Evolutionary conservation across 2,113 vertebrate species (phyloP).

Genomic region (Sula dactylatra): DNA sequence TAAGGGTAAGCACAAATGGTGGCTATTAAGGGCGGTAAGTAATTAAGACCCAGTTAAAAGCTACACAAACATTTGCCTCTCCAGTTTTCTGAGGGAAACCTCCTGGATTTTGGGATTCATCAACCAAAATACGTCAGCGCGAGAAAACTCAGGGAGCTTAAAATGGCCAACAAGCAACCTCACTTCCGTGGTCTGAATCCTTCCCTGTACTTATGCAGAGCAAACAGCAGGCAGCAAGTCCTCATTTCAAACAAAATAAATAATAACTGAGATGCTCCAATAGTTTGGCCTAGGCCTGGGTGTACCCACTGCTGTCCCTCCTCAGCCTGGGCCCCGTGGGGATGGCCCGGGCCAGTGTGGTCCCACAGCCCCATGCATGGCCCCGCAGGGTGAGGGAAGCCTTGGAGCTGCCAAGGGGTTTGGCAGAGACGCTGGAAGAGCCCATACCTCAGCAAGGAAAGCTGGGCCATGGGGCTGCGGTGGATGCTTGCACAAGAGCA

Average conservation of each 20-base stretch:
- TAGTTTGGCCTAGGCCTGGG: neutral
- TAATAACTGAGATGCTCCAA: neutral
- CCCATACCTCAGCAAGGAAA: rapidly evolving
- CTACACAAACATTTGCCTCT: neutral
- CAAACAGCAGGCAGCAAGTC: neutral
- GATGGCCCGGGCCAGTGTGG: neutral
- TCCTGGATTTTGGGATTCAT: neutral
- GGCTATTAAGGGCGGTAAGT: neutral
- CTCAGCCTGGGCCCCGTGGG: neutral
- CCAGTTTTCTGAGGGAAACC: neutral
- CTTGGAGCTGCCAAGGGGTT: rapidly evolving
- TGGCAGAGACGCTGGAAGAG: neutral
- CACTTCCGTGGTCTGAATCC: neutral
- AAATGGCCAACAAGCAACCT: neutral
- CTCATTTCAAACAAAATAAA: neutral
- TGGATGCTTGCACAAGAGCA: neutral
- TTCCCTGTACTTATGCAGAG: neutral
- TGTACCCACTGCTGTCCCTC: neutral
- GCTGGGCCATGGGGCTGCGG: rapidly evolving
- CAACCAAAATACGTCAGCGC: neutral
- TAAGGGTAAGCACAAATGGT: neutral
- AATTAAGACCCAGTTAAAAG: neutral
- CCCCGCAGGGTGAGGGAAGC: rapidly evolving
- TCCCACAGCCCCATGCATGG: rapidly evolving
- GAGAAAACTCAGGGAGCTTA: neutral